These are phyloP conservation scores for Elysia crispata DNA, from an alignment of 2,888 invertebrate species.

Conservation along the genomic window DNA sequence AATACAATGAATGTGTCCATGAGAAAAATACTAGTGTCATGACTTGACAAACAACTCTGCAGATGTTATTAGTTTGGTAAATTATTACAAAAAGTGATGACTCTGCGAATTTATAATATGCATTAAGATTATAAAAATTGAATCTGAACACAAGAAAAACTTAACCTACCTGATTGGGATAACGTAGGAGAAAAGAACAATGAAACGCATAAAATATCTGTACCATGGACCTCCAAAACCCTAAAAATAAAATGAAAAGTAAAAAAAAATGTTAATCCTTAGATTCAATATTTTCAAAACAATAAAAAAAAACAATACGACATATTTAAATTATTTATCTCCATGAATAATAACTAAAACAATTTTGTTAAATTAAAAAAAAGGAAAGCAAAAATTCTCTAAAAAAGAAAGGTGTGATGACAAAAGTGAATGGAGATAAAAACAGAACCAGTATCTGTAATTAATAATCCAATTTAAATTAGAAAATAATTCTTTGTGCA, in stretches of 20 bases:
- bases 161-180: conserved; percentile 92
- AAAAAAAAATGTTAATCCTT: too few species aligned
- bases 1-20: too few species aligned
- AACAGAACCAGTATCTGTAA: too few species aligned
- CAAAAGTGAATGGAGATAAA: too few species aligned
- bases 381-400: too few species aligned
- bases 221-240: conserved; percentile 98
- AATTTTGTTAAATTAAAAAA: too few species aligned
- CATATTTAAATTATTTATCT: not conserved
- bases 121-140: not conserved
- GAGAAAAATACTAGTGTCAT: too few species aligned
- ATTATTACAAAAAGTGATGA: not conserved
- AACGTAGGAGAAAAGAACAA: conserved; percentile 98
- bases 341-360: too few species aligned
- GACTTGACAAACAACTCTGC: too few species aligned
- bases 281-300: conserved; percentile 16
- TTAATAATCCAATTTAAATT: too few species aligned
- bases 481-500: too few species aligned
- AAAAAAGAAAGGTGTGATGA: too few species aligned
- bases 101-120: not conserved
- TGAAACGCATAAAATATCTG: conserved; percentile 95
- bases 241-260: conserved; percentile 60
- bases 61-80: not conserved
- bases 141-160: not conserved
- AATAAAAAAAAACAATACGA: not conserved